A percentile compares a stretch with the other conserved stretches of the same genome.
phyloP scores from a whole-genome alignment of 2,113 vertebrate genomes.

The Chroicocephalus ridibundus region DNA sequence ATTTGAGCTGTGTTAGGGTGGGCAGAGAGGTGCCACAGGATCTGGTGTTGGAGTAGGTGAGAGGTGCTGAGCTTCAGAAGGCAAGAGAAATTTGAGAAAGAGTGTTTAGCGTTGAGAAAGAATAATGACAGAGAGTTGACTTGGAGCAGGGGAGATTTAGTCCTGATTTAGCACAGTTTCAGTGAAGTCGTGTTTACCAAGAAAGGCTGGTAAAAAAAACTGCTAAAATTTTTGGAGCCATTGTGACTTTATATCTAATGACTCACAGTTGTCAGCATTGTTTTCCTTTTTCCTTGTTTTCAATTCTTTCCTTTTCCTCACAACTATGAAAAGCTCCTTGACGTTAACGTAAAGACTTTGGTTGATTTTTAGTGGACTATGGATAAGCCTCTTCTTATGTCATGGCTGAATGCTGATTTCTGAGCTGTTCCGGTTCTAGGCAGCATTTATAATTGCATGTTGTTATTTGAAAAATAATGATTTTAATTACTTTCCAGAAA shows the following conservation, averaged over 20 bases:
- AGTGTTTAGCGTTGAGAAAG: background rate
- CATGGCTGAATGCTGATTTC: slow-evolving; percentile 30
- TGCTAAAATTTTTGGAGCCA: background rate
- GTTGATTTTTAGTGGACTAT: background rate
- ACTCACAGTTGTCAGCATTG: background rate
- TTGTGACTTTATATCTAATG: background rate
- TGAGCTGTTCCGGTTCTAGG: background rate
- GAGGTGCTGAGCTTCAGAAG: background rate
- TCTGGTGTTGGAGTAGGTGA: background rate
- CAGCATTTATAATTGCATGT: background rate
- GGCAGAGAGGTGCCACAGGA: background rate
- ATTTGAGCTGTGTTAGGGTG: background rate
- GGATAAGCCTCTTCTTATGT: background rate
- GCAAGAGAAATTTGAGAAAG: background rate
- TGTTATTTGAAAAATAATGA: background rate
- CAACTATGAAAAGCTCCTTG: background rate
- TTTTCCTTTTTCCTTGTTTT: background rate
- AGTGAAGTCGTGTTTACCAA: background rate
- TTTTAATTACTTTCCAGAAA: slow-evolving; percentile 27
- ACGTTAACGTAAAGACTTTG: background rate
- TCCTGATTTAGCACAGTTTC: background rate
- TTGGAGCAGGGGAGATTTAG: background rate
- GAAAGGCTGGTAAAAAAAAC: background rate
- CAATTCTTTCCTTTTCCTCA: background rate
- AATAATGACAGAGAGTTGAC: background rate